phyloP scores from a whole-genome alignment of 1,140 invertebrate genomes.

The Bactericera cockerelli region DNA sequence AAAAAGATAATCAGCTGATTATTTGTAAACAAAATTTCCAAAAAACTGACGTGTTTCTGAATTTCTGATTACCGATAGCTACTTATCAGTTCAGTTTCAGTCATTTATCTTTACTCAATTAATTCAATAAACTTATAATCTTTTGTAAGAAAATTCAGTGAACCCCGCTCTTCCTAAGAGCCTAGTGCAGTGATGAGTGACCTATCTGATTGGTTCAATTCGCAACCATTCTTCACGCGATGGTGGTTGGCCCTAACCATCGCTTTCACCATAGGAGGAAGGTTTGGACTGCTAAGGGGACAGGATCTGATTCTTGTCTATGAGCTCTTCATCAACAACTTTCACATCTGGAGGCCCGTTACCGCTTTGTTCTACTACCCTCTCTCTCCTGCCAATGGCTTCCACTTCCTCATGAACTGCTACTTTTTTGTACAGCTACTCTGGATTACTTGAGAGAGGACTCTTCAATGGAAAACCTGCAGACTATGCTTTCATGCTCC shows the following conservation, averaged over 20 bases:
- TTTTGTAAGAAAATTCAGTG: no score
- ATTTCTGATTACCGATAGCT: no score
- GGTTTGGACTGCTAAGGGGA: constrained; percentile 67
- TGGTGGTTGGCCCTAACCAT: constrained; percentile 89
- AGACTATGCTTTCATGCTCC: constrained; percentile 87
- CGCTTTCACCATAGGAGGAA: constrained; percentile 63
- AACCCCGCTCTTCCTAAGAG: no score
- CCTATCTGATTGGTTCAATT: constrained; percentile 58
- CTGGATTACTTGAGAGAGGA: constrained; percentile 74
- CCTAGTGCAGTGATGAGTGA: constrained; percentile 35
- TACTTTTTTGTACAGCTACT: constrained; percentile 97
- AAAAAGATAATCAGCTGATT: constrained; percentile 8
- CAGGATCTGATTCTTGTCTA: constrained; percentile 54
- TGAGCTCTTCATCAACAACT: constrained; percentile 56
- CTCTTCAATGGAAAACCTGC: constrained; percentile 76
- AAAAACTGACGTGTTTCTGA: not conserved
- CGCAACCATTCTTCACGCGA: constrained; percentile 70
- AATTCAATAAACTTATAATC: no score
- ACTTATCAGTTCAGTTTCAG: no score
- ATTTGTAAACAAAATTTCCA: not conserved
- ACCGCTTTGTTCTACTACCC: constrained; percentile 92
- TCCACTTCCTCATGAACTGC: constrained; percentile 94
- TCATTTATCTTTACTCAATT: no score
- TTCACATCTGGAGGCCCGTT: constrained; percentile 86
- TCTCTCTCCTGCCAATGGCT: constrained; percentile 71